Evolutionary conservation across 2,888 invertebrate genomes (phyloP).

Genomic region (Drosophila fungiperda): DNA sequence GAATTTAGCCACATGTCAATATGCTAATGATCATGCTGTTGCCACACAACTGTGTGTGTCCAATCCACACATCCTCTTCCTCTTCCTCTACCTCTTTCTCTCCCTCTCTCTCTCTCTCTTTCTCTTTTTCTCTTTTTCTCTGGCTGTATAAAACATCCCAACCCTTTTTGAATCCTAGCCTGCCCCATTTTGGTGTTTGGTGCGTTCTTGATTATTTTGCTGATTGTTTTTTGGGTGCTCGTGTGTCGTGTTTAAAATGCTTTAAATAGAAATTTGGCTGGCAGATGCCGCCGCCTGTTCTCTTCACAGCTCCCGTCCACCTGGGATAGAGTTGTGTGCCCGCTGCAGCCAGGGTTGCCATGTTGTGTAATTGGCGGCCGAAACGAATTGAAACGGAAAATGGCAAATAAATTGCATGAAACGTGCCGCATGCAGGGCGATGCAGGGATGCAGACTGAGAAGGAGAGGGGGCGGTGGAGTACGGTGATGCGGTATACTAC

Average conservation of each 20-base stretch:
- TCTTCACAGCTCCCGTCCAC: neutral
- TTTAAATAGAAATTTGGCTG: constrained; percentile 33
- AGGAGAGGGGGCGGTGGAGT: neutral
- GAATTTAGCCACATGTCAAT: constrained; percentile 79
- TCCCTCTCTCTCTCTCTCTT: neutral
- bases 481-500: neutral
- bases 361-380: constrained; percentile 75
- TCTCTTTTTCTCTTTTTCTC: neutral
- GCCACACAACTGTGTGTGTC: constrained; percentile 12
- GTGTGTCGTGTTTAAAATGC: constrained; percentile 31
- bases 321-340: constrained; percentile 8
- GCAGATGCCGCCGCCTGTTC: constrained; percentile 10
- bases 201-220: constrained; percentile 32
- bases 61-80: neutral
- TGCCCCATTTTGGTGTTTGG: neutral
- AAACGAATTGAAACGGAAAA: constrained; percentile 80
- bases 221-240: constrained; percentile 41
- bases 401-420: constrained; percentile 78
- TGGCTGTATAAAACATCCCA: neutral
- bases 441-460: too few relatives aligned
- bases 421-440: constrained; percentile 52
- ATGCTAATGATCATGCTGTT: constrained; percentile 70
- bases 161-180: neutral
- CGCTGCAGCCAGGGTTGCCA: constrained; percentile 35
- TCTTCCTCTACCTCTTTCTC: neutral